A percentile compares a stretch with the other conserved stretches of the same genome.
These are phyloP conservation scores for Hippopotamyrus pictus DNA, from an alignment of 2,797 vertebrate species.

Conservation along the genomic window DNA sequence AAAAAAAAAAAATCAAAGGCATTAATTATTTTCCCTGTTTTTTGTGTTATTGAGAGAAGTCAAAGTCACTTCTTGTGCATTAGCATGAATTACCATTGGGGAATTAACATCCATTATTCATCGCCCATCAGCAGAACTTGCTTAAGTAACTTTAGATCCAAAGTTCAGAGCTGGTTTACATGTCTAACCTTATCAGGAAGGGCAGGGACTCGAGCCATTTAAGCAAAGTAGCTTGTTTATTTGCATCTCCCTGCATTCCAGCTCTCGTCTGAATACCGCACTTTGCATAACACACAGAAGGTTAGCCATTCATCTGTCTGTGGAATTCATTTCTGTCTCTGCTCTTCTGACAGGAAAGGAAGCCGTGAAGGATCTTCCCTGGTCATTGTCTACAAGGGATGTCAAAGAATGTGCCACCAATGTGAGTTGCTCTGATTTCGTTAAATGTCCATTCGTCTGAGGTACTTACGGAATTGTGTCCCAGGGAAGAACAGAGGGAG, in stretches of 20 bases:
- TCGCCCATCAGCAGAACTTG: not conserved
- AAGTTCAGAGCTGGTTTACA: not conserved
- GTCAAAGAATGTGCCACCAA: constrained; percentile 48
- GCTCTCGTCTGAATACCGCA: not conserved
- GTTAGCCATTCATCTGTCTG: not conserved
- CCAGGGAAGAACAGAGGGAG: not conserved
- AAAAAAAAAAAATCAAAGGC: not conserved
- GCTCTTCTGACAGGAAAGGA: constrained; percentile 42
- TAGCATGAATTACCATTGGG: constrained; percentile 8
- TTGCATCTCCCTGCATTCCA: not conserved
- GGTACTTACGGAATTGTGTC: not conserved
- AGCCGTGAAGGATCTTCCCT: constrained; percentile 12
- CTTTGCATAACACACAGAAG: not conserved
- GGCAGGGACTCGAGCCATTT: not conserved
- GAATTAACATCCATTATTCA: constrained; percentile 7
- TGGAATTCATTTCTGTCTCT: constrained; percentile 22
- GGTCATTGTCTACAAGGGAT: constrained; percentile 33
- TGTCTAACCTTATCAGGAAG: constrained; percentile 7
- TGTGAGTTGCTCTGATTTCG: constrained; percentile 52
- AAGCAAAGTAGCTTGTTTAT: not conserved
- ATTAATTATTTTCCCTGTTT: not conserved
- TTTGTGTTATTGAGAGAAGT: constrained; percentile 1
- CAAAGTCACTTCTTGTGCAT: not conserved
- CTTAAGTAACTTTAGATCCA: not conserved
- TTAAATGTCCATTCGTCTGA: constrained; percentile 36